Percentiles rank a stretch among this genome's conserved stretches.
Conservation (phyloP, 2,888 invertebrate species). For the Pedicia rivosa region DNA sequence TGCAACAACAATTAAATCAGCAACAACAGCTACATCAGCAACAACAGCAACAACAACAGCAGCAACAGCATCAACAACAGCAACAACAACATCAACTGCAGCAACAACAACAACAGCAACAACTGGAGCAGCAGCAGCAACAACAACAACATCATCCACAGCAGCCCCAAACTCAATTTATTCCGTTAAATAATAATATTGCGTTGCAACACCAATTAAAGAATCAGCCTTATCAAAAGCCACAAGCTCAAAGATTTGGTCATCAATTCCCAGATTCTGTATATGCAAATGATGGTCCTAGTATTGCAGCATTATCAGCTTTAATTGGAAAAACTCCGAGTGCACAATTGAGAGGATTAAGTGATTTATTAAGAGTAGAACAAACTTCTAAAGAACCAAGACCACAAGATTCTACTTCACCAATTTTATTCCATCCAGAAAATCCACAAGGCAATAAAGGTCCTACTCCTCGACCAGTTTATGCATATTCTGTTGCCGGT, state of each 20-base stretch:
- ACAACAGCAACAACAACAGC: slow-evolving; percentile 3
- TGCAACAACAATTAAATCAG: background rate
- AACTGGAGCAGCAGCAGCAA: background rate
- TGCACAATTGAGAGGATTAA: slow-evolving; percentile 35
- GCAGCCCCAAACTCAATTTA: background rate
- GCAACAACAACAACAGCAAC: slow-evolving; percentile 1
- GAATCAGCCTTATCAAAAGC: slow-evolving; percentile 4
- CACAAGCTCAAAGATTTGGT: too few species aligned
- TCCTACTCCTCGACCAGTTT: background rate
- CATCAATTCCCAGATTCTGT: too few species aligned
- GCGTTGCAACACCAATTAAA: slow-evolving; percentile 3
- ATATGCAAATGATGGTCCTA: too few species aligned
- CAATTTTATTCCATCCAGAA: slow-evolving; percentile 24
- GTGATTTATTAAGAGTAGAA: slow-evolving; percentile 30
- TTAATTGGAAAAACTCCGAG: slow-evolving; percentile 34
- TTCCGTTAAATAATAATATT: too few species aligned
- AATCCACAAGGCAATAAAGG: background rate
- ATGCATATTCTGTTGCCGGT: slow-evolving; percentile 3
- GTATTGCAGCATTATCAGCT: slow-evolving; percentile 28
- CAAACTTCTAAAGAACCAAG: slow-evolving; percentile 19
- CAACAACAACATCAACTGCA: slow-evolving; percentile 1
- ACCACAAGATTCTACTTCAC: slow-evolving; percentile 24
- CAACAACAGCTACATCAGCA: slow-evolving; percentile 4
- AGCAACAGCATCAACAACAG: background rate
- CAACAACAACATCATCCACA: background rate